Percentiles rank a stretch among this genome's conserved stretches.
These are phyloP conservation scores for Sminthurinus aureus DNA, from an alignment of 2,888 invertebrate species.

Conservation along the genomic window DNA sequence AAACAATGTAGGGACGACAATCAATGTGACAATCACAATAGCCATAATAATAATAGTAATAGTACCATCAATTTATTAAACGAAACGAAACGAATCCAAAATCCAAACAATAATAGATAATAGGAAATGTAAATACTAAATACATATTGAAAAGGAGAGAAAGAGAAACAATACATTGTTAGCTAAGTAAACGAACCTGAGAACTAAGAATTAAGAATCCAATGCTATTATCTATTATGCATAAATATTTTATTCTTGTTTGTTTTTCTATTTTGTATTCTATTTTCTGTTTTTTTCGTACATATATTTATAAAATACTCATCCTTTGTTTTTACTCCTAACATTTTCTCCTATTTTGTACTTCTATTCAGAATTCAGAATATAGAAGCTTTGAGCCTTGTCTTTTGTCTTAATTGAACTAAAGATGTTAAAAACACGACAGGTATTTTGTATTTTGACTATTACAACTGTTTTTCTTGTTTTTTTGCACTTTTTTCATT, in stretches of 20 bases:
- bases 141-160: neutral
- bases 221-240: neutral
- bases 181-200: slow-evolving; percentile 13
- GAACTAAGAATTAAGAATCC: neutral
- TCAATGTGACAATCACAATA: neutral
- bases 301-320: too few species aligned
- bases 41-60: neutral
- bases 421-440: too few species aligned
- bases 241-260: neutral
- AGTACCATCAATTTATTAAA: neutral
- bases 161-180: slow-evolving; percentile 26
- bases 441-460: neutral
- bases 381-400: too few species aligned
- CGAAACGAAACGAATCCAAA: neutral
- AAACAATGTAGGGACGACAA: neutral
- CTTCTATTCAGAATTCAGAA: too few species aligned
- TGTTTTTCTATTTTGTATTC: neutral
- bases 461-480: neutral
- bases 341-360: too few species aligned
- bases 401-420: too few species aligned
- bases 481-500: neutral
- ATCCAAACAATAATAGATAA: neutral
- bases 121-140: neutral
- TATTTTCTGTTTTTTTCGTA: neutral
- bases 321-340: too few species aligned